Evolutionary conservation across 1,140 invertebrate genomes (phyloP), one percentile per base, ranked within the genome.

Genomic region (Cataglyphis hispanica): DNA sequence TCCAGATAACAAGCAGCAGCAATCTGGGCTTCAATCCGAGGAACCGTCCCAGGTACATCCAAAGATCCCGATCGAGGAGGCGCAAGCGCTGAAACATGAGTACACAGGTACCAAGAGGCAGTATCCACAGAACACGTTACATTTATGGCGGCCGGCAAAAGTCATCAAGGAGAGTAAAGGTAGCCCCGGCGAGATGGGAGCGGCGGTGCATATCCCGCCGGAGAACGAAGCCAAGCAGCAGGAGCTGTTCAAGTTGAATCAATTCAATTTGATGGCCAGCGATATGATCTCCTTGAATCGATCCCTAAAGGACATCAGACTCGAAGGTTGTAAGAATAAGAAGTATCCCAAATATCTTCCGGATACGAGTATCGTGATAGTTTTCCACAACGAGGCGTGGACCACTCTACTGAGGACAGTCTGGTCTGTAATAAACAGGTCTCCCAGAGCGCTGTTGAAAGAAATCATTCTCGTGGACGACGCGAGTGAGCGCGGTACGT

Each of bases 351-450:
- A 96, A 63, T 95, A 97, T 85, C 95, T 99, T 91, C 98, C 98
- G 6, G 97, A 98, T 37, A 99, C 98, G 22, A 98, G 98, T 92
- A 98, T 99, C 90, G 98, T 99, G 22, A 99, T 99, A 90, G 99
- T 99, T 53, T 99, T 99, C 95, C 99, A 99, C 95, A 99, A 99
- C 94, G 99, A 99, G 95, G 99, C 99, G 0, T 99, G 98, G 98
- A 98, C 98, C n/a, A 99, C 99, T 0, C 95, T 99, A 4, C 95
- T 99, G 37, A 96, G 99, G 66, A 99, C 98, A 1, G 98, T 99
- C n/a, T 98, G 98, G 97, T 99, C 98, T 93, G 98, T 98, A 25
- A 99, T 99, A 83, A 98, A 99, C 94, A 96, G 98, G 34, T 99
- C 98, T 6, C 99, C 98, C 0, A 95, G 96, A 74, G 96, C 97